Evolutionary conservation across 2,888 invertebrate species (phyloP).

Genomic region (Callinectes sapidus): DNA sequence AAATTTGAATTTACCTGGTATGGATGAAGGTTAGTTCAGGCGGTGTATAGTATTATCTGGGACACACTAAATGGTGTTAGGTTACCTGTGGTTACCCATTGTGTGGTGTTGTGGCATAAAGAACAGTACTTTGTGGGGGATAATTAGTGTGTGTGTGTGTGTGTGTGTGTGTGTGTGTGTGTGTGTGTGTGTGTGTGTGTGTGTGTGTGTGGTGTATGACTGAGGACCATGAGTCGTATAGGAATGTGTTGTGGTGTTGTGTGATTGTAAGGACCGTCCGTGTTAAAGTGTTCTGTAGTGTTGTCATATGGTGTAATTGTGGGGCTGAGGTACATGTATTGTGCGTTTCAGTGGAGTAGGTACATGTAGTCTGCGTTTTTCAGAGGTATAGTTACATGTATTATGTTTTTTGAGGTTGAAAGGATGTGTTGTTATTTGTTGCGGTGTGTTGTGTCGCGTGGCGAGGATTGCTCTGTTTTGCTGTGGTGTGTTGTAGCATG

Average conservation of each 20-base stretch:
- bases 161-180: neutral
- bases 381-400: neutral
- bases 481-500: neutral
- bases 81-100: neutral
- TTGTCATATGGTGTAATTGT: neutral
- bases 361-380: no score
- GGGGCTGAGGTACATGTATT: no score
- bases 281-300: neutral
- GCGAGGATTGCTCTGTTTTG: neutral
- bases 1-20: no score
- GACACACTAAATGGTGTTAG: neutral
- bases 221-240: neutral
- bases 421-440: neutral
- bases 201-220: neutral
- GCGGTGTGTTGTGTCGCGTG: neutral
- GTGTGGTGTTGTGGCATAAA: neutral
- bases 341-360: no score
- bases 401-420: neutral
- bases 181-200: neutral
- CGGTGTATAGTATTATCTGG: neutral
- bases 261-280: neutral
- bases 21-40: no score
- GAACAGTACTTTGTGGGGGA: neutral
- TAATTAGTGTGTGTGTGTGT: neutral
- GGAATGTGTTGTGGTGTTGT: constrained; percentile 7